Conservation (phyloP, 2,888 invertebrate species). For the Rhogogaster chlorosoma region DNA sequence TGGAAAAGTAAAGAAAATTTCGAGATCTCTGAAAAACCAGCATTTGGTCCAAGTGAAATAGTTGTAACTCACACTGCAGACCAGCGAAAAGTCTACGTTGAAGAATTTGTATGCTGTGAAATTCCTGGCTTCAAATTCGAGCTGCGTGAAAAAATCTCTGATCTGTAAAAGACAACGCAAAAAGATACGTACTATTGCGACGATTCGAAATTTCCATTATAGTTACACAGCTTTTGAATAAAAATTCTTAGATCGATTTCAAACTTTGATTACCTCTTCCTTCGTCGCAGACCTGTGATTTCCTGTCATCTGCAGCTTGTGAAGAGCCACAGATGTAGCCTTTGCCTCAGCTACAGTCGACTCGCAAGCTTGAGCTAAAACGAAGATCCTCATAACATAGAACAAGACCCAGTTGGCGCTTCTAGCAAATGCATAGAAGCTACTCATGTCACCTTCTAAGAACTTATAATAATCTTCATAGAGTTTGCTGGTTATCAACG, state of each 20-base stretch:
- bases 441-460: accelerated
- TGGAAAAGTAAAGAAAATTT: not conserved
- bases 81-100: not conserved
- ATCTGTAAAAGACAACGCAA: not conserved
- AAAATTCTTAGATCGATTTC: not conserved
- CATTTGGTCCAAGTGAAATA: not conserved
- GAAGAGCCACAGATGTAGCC: not conserved
- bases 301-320: not conserved
- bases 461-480: not conserved
- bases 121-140: not conserved
- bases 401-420: not conserved
- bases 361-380: not conserved
- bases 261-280: not conserved
- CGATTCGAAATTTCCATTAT: not conserved
- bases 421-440: not conserved
- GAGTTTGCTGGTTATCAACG: not conserved
- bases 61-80: not conserved
- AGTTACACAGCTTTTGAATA: not conserved
- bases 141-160: conserved; percentile 15
- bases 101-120: conserved; percentile 2
- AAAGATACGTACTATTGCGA: no score
- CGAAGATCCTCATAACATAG: not conserved
- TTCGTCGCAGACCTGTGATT: not conserved
- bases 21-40: no score
- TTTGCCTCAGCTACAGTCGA: not conserved